Percentiles rank a stretch among this genome's conserved stretches.
phyloP scores from a whole-genome alignment of 2,888 invertebrate species.

The Arrhopalites spinosus region DNA sequence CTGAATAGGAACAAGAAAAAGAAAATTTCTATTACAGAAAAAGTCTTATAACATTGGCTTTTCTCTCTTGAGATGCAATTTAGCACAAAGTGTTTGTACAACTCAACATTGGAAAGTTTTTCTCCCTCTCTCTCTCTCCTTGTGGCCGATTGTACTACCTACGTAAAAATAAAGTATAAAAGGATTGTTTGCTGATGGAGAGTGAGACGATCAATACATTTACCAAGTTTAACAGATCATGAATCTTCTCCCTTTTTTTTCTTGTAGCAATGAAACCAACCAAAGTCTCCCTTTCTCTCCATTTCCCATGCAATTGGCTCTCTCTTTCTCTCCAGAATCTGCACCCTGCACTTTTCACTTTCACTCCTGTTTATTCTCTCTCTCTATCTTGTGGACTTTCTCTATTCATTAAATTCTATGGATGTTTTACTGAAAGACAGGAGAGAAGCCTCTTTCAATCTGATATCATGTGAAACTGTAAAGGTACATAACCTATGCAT shows the following conservation, averaged over 20 bases:
- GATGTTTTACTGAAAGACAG: too few relatives aligned
- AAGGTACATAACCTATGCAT: too few relatives aligned
- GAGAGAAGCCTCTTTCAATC: too few relatives aligned
- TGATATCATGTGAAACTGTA: too few relatives aligned
- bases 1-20: neutral
- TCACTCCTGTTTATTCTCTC: neutral
- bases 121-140: neutral
- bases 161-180: neutral
- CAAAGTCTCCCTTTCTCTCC: neutral
- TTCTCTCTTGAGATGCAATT: constrained; percentile 10
- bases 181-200: constrained; percentile 10
- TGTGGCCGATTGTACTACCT: neutral
- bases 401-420: neutral
- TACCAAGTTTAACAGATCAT: constrained; percentile 26
- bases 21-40: neutral
- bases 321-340: too few relatives aligned
- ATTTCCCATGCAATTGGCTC: neutral
- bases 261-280: neutral
- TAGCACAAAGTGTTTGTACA: constrained; percentile 32
- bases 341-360: too few relatives aligned
- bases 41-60: neutral
- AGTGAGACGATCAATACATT: constrained; percentile 29
- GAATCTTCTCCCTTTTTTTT: constrained; percentile 22
- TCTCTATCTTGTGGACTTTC: neutral
- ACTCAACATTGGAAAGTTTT: neutral